Evolutionary conservation across 2,113 vertebrate genomes (phyloP), one percentile per base, ranked within the genome.

Genomic region (Proteles cristata): DNA sequence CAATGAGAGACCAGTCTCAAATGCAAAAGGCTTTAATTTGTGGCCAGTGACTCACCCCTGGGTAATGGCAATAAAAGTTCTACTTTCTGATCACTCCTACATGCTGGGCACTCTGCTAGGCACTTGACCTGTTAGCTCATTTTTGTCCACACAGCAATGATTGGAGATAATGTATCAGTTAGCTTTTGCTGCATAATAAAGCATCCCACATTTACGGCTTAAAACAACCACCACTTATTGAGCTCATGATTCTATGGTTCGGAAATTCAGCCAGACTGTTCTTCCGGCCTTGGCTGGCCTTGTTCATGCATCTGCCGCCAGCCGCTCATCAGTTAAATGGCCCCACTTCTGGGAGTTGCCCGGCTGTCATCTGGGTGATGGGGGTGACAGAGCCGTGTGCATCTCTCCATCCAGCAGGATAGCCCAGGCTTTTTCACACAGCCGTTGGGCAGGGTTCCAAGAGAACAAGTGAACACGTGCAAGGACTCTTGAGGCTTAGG

Each of bases 111-210:
- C 50, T 53, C 33, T 1, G 11, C 68, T 43, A 39, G 35, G 65
- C 11, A 11, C 17, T 92, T 81, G 48, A 33, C 31, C 65, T 61
- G 23, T 84, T 66, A 23, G 14, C 45, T 90, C 95, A 63, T 39
- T 80, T 80, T 65, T 63, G 48, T 55, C 66, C 73, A 58, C 14
- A 16, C 1, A 31, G 68, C 11, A n/a, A 8, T 28, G 39, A 66
- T 81, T 9, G 5, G 7, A 63, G 84, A 76, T 2, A 16, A 43
- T 94, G 79, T 93, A 92, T 83, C 83, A 33, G 95, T 95, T 87
- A 96, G 98, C 83, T 76, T 88, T 79, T 23, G 95, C 95, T 77
- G 92, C 19, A 19, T 97, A 96, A 97, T 74, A 96, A 97, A 66
- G 93, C 21, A 58, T 15, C 43, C 93, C 63, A 33, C 5, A 6